Conservation (phyloP, 2,113 vertebrate species). For the Onychostruthus taczanowskii region DNA sequence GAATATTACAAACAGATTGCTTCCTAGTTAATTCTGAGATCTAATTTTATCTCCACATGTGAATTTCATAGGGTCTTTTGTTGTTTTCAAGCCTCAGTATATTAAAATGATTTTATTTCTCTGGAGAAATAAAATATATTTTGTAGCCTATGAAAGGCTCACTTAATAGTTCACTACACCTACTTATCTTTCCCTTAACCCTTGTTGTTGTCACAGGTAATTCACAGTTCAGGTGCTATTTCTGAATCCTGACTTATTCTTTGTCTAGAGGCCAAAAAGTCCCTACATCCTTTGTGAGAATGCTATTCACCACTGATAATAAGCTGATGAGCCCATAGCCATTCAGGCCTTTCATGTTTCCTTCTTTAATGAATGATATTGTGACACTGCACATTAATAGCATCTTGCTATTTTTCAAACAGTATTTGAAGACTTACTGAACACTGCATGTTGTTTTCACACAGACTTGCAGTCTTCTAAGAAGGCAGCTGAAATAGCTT, state of each 20-base stretch:
- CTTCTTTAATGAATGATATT: constrained; percentile 11
- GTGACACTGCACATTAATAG: neutral
- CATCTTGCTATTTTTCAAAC: constrained; percentile 8
- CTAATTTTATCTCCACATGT: neutral
- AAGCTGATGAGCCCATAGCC: neutral
- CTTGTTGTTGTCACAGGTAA: neutral
- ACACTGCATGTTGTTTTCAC: neutral
- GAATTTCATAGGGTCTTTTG: neutral
- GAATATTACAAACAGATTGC: neutral
- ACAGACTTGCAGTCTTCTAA: neutral
- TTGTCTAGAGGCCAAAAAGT: neutral
- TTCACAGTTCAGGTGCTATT: neutral
- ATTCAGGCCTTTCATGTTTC: neutral
- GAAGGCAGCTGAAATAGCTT: neutral
- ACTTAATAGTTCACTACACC: neutral
- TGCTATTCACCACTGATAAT: neutral
- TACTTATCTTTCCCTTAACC: neutral
- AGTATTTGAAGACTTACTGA: constrained; percentile 18
- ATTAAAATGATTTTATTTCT: neutral
- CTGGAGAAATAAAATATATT: neutral
- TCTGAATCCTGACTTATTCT: neutral
- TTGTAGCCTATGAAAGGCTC: neutral
- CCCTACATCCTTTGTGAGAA: neutral
- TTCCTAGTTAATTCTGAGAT: neutral
- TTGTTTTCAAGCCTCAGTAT: neutral